These are phyloP conservation scores for Oreochromis tanganicae DNA, from an alignment of 2,113 vertebrate species.

Conservation along the genomic window DNA sequence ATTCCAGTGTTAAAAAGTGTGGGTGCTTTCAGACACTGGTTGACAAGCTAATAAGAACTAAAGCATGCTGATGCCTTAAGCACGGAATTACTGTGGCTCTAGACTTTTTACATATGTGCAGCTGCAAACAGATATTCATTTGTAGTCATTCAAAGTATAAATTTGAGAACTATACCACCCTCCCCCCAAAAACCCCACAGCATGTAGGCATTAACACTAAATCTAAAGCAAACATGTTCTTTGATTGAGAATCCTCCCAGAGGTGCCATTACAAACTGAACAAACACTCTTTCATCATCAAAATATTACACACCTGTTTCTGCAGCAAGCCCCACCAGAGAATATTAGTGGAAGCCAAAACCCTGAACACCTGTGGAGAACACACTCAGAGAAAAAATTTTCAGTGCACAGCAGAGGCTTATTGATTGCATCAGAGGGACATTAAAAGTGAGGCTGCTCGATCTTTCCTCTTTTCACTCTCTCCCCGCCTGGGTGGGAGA, in stretches of 20 bases:
- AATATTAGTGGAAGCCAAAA: neutral
- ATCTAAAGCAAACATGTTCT: neutral
- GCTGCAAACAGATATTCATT: neutral
- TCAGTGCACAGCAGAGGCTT: neutral
- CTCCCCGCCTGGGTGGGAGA: neutral
- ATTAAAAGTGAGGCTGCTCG: slow-evolving; percentile 8
- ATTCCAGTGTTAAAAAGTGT: neutral
- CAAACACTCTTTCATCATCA: neutral
- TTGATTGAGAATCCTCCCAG: neutral
- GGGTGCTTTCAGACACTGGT: neutral
- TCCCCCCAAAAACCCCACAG: neutral
- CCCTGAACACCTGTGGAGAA: neutral
- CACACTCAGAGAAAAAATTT: neutral
- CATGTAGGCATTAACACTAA: neutral
- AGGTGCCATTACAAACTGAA: neutral
- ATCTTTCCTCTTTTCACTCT: neutral
- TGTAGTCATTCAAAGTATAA: neutral
- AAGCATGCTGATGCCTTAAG: neutral
- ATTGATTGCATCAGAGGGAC: slow-evolving; percentile 20
- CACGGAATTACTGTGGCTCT: neutral
- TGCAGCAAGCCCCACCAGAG: neutral
- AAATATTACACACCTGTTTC: neutral
- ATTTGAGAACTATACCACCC: neutral
- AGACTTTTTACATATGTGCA: neutral
- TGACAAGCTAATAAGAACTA: neutral